Base-by-base conservation (phyloP, 1,140 invertebrate species). In the Diuraphis noxia region DNA sequence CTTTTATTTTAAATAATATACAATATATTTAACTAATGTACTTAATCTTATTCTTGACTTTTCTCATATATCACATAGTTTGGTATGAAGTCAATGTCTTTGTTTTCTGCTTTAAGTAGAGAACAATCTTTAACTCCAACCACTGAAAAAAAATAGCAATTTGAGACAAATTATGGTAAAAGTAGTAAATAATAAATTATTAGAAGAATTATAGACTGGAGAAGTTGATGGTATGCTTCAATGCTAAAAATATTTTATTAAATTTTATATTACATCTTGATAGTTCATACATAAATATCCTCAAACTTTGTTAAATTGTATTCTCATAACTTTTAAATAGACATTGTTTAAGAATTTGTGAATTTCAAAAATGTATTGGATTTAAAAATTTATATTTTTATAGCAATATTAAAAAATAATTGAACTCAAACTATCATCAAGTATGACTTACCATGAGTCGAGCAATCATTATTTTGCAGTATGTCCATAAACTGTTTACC, bases 61-160 rank as follows among this genome's bases (percentile, higher is more conserved):
- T 40, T 46, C 40, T 89, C 88, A 89, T 81, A 81, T 30, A 91
- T 43, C 34, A 91, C 21, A 79, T 91, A 91, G 4, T 81, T 91
- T 38, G 89, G 89, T 36, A 49, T 52, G 2, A 82, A 91, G n/a
- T 63, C 56, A 17, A 63, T 63, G 34, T 81, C 43, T 30, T 17
- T 90, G 7, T 91, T 82, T 82, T 91, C 72, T 2, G 1, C 5
- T 81, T 91, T 82, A 49, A 19, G 30, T 6, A 91, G 1, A 79
- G 4, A 52, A 49, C 89, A 91, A 34, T 82, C 77, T 49, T 91
- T 40, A 25, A 38, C 21, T 9, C 34, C 25, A 25, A 82, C 46
- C 17, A 82, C 89, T 91, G 43, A 91, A 91, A 91, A 56, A 63
- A 41, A 82, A n/a, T n/a, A n/a, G n/a, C n/a, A n/a, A n/a, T n/a